These are phyloP conservation scores for Malacoctenus gilli DNA, from an alignment of 2,797 vertebrate species.

Conservation along the genomic window DNA sequence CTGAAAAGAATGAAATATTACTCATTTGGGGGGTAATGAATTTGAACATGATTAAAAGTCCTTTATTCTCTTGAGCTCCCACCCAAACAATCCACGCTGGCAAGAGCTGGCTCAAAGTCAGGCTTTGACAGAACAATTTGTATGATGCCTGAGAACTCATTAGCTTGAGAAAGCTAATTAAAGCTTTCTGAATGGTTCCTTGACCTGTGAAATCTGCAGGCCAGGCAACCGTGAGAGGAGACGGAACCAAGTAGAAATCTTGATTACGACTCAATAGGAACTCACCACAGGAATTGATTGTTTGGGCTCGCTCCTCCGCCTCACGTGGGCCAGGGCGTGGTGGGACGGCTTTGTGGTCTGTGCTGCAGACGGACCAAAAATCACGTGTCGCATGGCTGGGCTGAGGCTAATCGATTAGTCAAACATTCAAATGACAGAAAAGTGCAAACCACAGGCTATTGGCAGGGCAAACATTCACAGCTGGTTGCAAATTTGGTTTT, in stretches of 20 bases:
- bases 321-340: slow-evolving; percentile 27
- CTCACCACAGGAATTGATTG: slow-evolving; percentile 61
- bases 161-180: slow-evolving; percentile 78
- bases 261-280: slow-evolving; percentile 73
- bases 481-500: too few relatives aligned
- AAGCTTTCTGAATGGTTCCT: slow-evolving; percentile 75
- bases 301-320: slow-evolving; percentile 49
- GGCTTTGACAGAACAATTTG: slow-evolving; percentile 78
- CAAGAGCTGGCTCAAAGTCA: slow-evolving; percentile 69
- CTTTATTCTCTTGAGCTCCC: slow-evolving; percentile 57
- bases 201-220: slow-evolving; percentile 74
- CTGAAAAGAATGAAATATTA: slow-evolving; percentile 61
- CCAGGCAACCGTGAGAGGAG: slow-evolving; percentile 56
- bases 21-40: slow-evolving; percentile 70
- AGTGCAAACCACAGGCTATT: background rate
- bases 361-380: slow-evolving; percentile 20
- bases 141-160: slow-evolving; percentile 71
- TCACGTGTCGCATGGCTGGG: slow-evolving; percentile 15
- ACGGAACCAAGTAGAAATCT: slow-evolving; percentile 67
- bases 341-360: slow-evolving; percentile 39
- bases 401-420: slow-evolving; percentile 20
- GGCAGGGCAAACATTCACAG: too few relatives aligned
- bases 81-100: slow-evolving; percentile 67
- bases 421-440: background rate
- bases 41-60: slow-evolving; percentile 73